These are phyloP conservation scores for Haliclystus octoradiatus DNA, from an alignment of 30 jellyfish, hydroid and myxozoan species.

Conservation along the genomic window DNA sequence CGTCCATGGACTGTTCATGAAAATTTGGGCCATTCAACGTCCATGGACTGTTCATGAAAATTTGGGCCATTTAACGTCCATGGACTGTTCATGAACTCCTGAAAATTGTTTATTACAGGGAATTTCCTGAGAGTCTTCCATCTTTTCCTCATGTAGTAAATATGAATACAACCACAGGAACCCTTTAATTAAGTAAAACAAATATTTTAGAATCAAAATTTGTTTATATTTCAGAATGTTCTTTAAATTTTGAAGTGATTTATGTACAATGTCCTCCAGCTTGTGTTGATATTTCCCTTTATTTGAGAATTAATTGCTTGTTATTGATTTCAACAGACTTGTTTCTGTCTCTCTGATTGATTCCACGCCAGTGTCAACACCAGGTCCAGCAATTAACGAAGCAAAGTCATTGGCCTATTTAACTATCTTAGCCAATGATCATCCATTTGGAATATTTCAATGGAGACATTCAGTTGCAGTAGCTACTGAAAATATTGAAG, in stretches of 20 bases:
- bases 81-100: no score
- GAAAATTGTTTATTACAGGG: background rate
- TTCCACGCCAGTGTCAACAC: background rate
- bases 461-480: conserved; percentile 65
- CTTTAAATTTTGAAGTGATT: no score
- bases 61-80: no score
- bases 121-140: background rate
- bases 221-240: no score
- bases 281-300: no score
- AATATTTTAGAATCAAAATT: background rate
- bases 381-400: conserved; percentile 70
- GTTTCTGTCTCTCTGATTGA: conserved; percentile 48
- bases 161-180: background rate
- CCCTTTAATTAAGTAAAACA: background rate
- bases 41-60: no score
- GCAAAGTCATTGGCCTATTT: conserved; percentile 32
- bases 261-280: no score
- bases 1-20: no score
- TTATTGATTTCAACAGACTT: no score
- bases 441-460: conserved; percentile 61
- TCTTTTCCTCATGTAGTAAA: background rate
- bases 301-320: no score
- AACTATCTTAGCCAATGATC: conserved; percentile 61
- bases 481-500: conserved; percentile 48
- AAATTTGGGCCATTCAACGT: no score